Conservation (phyloP, 2,888 invertebrate species). For the Caenorhabditis angaria region DNA sequence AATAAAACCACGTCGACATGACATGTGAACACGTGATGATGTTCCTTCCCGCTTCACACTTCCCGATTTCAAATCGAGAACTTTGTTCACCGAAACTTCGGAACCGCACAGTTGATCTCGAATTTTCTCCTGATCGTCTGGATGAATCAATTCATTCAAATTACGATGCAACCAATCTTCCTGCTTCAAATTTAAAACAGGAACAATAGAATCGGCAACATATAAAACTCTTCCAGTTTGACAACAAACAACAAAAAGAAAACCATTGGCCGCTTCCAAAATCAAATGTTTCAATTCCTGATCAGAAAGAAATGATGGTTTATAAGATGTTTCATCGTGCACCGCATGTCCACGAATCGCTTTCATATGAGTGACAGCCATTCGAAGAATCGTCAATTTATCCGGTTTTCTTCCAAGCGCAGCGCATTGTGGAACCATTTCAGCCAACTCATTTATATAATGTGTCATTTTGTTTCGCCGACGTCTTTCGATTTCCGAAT, state of each 20-base stretch:
- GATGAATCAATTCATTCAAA: conserved; percentile 94
- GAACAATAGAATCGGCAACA: conserved; percentile 96
- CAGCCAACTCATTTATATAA: conserved; percentile 97
- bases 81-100: conserved; percentile 82
- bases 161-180: conserved; percentile 97
- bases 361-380: conserved; percentile 99
- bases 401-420: conserved; percentile 97
- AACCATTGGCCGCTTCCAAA: conserved; percentile 97
- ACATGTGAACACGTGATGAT: conserved; percentile 97
- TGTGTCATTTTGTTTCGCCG: conserved; percentile 99
- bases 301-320: conserved; percentile 97
- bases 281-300: conserved; percentile 98
- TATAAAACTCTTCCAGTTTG: conserved; percentile 96
- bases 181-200: conserved; percentile 92
- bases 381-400: conserved; percentile 96
- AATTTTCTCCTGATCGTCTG: conserved; percentile 93
- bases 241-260: conserved; percentile 93
- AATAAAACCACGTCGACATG: conserved; percentile 96
- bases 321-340: conserved; percentile 82
- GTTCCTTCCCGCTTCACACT: conserved; percentile 77
- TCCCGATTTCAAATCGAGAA: conserved; percentile 90
- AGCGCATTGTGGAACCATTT: conserved; percentile 95
- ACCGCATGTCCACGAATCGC: conserved; percentile 77
- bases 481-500: conserved; percentile 84
- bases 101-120: conserved; percentile 95